Percentiles rank a stretch among this genome's conserved stretches.
Conservation (phyloP, 92 coral and sea anemone genomes). For the Palythoa grandis region DNA sequence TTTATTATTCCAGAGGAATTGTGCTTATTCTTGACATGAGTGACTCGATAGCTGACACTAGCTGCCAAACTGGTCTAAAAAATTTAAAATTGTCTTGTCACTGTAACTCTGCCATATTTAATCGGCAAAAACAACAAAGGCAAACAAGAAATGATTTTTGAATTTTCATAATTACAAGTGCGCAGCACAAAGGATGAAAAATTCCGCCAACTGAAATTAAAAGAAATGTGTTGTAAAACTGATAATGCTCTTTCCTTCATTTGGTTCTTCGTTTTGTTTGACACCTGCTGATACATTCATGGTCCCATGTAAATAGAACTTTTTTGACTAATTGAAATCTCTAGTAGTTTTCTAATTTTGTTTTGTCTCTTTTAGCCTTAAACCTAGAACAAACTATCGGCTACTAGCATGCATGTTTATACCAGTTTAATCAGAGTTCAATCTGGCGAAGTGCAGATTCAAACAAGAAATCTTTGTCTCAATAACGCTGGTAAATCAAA, state of each 20-base stretch:
- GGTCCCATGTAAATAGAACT: not conserved
- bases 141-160: not conserved
- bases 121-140: not conserved
- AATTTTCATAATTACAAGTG: not conserved
- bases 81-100: not conserved
- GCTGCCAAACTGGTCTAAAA: not conserved
- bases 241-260: not conserved
- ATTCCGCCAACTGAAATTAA: not conserved
- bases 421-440: too few species aligned
- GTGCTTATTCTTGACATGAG: not conserved
- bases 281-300: constrained; percentile 28
- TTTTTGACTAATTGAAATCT: not conserved
- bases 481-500: not conserved
- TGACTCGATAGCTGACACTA: not conserved
- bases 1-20: not conserved
- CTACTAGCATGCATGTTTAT: not conserved
- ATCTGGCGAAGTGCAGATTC: too few species aligned
- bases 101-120: not conserved
- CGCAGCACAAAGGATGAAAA: not conserved
- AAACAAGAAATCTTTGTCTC: not conserved
- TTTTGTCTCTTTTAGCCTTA: not conserved
- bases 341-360: not conserved
- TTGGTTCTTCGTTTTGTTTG: constrained; percentile 10
- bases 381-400: not conserved
- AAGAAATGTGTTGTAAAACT: not conserved